Evolutionary conservation across 1,140 invertebrate genomes (phyloP), one percentile per base, ranked within the genome.

Genomic region (Catajapyx aquilonaris): DNA sequence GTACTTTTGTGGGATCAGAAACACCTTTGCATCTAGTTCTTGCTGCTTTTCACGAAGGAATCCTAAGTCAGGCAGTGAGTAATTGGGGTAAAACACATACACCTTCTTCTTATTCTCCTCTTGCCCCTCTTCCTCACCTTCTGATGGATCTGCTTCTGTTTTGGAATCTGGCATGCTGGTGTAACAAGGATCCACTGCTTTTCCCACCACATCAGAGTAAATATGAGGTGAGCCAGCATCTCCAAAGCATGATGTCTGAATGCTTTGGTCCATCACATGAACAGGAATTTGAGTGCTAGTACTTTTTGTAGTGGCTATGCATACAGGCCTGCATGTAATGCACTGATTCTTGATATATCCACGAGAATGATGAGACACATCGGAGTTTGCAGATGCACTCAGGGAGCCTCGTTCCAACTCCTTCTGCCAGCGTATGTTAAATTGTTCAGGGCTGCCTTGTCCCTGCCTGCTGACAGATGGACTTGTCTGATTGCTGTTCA

Each of bases 81-180:
- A 91, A 56, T 83, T 87, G 11, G 86, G 86, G 62, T 87, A 91
- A 41, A 86, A 71, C 31, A 91, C 76, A 51, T 85, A 88, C 10
- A 90, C 76, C 3, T 81, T 77, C 39, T 67, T 69, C 11, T 70
- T 28, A 13, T 38, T 31, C 20, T 31, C 25, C 16, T 13, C 20
- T 11, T 38, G 15, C 2, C 31, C 16, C 11, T 5, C 23, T 16
- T 5, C 2, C 3, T 4, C 11, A 11, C 2, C 11, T 20, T 3
- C 20, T 35, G 35, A 23, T 38, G 25, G 34, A 20, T 17, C 15
- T 20, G 33, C 18, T 41, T 35, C 25, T 25, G n/a, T n/a, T n/a
- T n/a, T n/a, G n/a, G n/a, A n/a, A n/a, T n/a, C n/a, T n/a, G n/a
- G n/a, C n/a, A n/a, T n/a, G n/a, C n/a, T n/a, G n/a, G n/a, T n/a